Base-by-base conservation (phyloP, 2,113 vertebrate genomes). In the Dicentrarchus labrax region DNA sequence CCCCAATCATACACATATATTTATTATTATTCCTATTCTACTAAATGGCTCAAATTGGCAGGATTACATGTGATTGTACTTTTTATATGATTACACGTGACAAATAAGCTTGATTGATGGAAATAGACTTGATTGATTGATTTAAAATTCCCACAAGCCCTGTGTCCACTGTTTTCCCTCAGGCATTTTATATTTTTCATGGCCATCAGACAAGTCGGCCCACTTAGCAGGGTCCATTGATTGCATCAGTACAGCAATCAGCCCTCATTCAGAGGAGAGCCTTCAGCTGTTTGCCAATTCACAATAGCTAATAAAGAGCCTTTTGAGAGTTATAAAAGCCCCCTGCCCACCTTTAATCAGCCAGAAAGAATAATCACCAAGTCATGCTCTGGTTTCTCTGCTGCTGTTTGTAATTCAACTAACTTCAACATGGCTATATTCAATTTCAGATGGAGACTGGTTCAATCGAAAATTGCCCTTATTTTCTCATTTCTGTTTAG, bases 201-300 rank as follows among this genome's bases (percentile, higher is more conserved):
- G 68, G 54, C 56, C 76, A 76, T 83, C 83, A 76, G 41, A 61
- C 36, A 5, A 47, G 78, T 24, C 51, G 68, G 62, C 53, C 60
- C 77, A 76, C 65, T 79, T 17, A 17, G 41, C 72, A 36, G 60
- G 61, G 11, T n/a, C 72, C 67, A 74, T 47, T 83, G 82, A 85
- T 85, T 90, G 82, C 74, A 64, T 72, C 75, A 39, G 88, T 41
- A 54, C 38, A 21, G 72, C 62, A 85, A 83, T 80, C 76, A 85
- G 61, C 11, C n/a, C 38, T 74, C 59, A 85, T 82, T 85, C 85
- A 84, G 17, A 61, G 38, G 16, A 45, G 41, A 65, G 67, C 30
- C 70, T 48, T 77, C 70, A 77, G 45, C 70, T 83, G 36, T 50
- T 43, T 45, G 50, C 68, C 21, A 12, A n/a, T 41, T 57, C 68